These are phyloP conservation scores for Drosophila sp. DNA, from an alignment of 1,140 invertebrate genomes.

Conservation along the genomic window DNA sequence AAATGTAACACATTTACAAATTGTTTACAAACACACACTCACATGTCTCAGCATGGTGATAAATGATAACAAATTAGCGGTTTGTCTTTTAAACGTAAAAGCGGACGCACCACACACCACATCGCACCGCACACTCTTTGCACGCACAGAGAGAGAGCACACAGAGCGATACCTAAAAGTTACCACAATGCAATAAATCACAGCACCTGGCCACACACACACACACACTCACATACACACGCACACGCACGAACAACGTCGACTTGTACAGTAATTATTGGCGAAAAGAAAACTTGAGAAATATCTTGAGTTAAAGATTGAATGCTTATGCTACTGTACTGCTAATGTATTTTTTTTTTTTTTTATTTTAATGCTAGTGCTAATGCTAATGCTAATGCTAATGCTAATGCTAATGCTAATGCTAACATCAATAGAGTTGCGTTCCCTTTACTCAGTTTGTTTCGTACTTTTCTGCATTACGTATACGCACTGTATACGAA, in stretches of 20 bases:
- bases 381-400: background rate
- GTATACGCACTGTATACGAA: slow-evolving; percentile 49
- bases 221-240: slow-evolving; percentile 26
- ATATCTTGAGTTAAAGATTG: background rate
- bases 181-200: slow-evolving; percentile 77
- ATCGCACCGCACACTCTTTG: slow-evolving; percentile 11
- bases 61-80: slow-evolving; percentile 79
- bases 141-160: slow-evolving; percentile 3
- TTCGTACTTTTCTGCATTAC: slow-evolving; percentile 31
- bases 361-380: background rate
- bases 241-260: slow-evolving; percentile 3
- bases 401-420: background rate
- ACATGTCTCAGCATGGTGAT: slow-evolving; percentile 61
- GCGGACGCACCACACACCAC: slow-evolving; percentile 22
- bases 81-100: slow-evolving; percentile 77
- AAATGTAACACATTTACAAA: slow-evolving; percentile 78
- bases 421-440: background rate
- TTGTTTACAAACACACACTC: slow-evolving; percentile 68
- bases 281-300: background rate
- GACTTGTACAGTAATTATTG: slow-evolving; percentile 33
- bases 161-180: slow-evolving; percentile 65
- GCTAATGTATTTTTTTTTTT: too few species aligned
- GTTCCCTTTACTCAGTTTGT: background rate
- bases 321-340: too few species aligned
- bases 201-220: slow-evolving; percentile 63